Base-by-base conservation (phyloP, 2,797 vertebrate species). In the Sebastes glaucus region DNA sequence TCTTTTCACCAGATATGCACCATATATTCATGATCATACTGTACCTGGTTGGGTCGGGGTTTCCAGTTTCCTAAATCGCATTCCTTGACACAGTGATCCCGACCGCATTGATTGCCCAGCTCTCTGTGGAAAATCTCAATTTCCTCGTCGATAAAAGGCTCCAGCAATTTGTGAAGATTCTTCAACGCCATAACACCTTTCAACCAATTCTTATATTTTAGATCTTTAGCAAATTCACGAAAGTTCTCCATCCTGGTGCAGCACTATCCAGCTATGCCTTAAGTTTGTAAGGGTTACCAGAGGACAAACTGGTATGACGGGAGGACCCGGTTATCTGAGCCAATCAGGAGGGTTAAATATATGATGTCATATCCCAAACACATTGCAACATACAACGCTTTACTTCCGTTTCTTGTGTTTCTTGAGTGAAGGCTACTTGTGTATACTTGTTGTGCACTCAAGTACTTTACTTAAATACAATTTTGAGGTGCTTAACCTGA, bases 151-250 rank as follows among this genome's bases (percentile, higher is more conserved):
- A 7, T 18, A 4, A 46, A 46, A 46, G 2, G 6, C 6, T 6
- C 4, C 0, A 42, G 0, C 38, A 16, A 16, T 42, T 16, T 0
- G 5, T 42, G 38, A 16, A 42, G 0, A 42, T 6, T 5, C 4
- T 0, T 14, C 4, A 42, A 42, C 11, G 0, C 38, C 38, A 42
- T 1, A 14, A 42, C 0, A 4, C 11, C 13, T 42, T 42, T 42
- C 4, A 42, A 3, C 38, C 38, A 42, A 42, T 42, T 42, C 5
- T 6, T 16, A 16, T 6, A 0, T 6, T 42, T 16, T 35, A 4
- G 33, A 0, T 42, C 38, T 42, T 14, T 0, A 13, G 0, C 0
- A 5, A 42, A 1, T 42, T 42, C 38, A 1, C 38, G 11, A 16
- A 42, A 0, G 38, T 0, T 6, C 11, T 42, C 38, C 38, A 42